Evolutionary conservation across 2,113 vertebrate species (phyloP), one percentile per base, ranked within the genome.

Genomic region (Oreochromis spilurus): DNA sequence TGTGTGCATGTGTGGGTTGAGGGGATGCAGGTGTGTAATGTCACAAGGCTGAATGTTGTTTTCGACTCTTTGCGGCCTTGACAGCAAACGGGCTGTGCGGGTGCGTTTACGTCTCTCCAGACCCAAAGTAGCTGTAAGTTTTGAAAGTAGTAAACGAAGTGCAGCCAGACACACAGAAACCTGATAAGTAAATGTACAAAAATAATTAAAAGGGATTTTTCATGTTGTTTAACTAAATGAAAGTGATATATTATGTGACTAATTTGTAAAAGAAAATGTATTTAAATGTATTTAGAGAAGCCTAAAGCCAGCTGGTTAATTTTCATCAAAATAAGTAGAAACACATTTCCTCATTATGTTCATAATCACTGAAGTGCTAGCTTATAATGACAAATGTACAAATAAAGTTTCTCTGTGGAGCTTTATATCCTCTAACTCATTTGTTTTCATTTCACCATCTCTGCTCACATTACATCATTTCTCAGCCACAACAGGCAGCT

Each of bases 11-110:
- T 84, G 84, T 84, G 50, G 83, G 67, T 75, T 75, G 84, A 81
- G 75, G 83, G 45, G 60, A 48, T 40, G 77, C 7, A 24, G 72
- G 70, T 84, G 89, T 67, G 83, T 78, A 43, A 80, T 83, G 89
- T 88, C 88, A 82, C 81, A 87, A 81, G 81, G 82, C 83, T 89
- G 84, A 84, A 83, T 84, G 82, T 83, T 57, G 84, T 79, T 88
- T 58, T 89, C 79, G 88, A 91, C 82, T 87, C 17, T 24, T 84
- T 79, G 58, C 26, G 55, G 60, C 78, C 81, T 57, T 84, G 89
- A 75, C 87, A 80, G 84, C 81, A 53, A 40, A 79, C 65, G n/a
- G 82, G 67, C 29, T 82, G 70, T 79, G 57, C 81, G 70, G 87
- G 84, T 85, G 84, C 40, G 2, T 38, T 60, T 6, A 50, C 29